Evolutionary conservation across 2,113 vertebrate genomes (phyloP).

Genomic region (Isichthys henryi): DNA sequence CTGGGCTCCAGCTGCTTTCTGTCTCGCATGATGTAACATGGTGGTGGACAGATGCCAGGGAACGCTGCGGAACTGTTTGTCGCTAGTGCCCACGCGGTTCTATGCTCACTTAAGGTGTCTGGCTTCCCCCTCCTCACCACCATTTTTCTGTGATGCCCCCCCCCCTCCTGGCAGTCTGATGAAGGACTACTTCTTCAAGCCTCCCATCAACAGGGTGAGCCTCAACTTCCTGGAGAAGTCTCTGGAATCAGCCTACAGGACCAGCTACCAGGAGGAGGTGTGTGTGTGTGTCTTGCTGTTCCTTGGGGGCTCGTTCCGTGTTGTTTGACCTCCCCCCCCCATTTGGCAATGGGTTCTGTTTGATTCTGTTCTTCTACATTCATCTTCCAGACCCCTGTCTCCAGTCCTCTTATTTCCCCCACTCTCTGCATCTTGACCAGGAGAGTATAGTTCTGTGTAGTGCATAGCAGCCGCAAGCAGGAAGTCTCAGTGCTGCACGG

Average conservation of each 20-base stretch:
- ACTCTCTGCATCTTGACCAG: background rate
- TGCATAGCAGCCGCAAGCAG: background rate
- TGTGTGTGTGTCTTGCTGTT: background rate
- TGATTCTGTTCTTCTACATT: background rate
- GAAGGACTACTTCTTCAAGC: conserved; percentile 99
- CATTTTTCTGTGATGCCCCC: background rate
- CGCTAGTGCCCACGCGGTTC: background rate
- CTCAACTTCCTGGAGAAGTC: conserved; percentile 85
- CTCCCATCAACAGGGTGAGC: conserved; percentile 92
- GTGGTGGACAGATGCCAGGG: background rate
- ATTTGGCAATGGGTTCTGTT: background rate
- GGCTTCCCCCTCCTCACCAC: conserved; percentile 18
- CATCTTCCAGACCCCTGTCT: background rate
- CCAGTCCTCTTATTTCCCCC: background rate
- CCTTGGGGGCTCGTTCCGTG: background rate
- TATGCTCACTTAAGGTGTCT: background rate
- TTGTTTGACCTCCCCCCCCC: too few species aligned
- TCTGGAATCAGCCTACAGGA: conserved; percentile 80
- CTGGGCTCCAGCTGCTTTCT: background rate
- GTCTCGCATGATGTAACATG: background rate
- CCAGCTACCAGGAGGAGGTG: conserved; percentile 92
- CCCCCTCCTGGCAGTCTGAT: conserved; percentile 69
- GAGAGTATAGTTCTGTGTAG: background rate
- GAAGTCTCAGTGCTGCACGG: conserved; percentile 1
- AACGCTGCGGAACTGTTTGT: background rate